Evolutionary conservation across 2,888 invertebrate species (phyloP), one percentile per base, ranked within the genome.

Genomic region (Eucera pruinosa): DNA sequence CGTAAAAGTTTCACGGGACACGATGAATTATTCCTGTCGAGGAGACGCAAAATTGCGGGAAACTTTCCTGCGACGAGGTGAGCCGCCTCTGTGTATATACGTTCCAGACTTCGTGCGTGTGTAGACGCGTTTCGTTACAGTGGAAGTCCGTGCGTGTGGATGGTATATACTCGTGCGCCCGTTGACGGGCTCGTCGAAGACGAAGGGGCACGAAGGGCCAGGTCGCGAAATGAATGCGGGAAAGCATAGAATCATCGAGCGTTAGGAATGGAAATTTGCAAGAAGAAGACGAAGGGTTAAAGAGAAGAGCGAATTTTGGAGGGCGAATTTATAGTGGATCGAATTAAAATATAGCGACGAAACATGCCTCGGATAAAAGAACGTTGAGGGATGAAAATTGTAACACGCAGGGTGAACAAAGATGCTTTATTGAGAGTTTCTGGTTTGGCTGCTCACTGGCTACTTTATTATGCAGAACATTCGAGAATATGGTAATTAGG

Each of bases 21-120:
- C 86, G 86, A 87, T 86, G 86, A 86, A 86, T 87, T 86, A 86
- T 86, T 86, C 87, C 78, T 67, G 76, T 70, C 83, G 68, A 73
- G 79, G 83, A 83, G 79, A 86, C 81, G 81, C 80, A 81, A 82
- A 86, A 84, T 81, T 83, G 85, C 83, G 80, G 85, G 79, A 86
- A 87, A 87, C 77, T 87, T 85, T 87, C 76, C 68, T 66, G 48
- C 60, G 66, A 23, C 77, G 81, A 83, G 66, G 73, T 71, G 73
- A 58, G 47, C 52, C 81, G 52, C 25, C 25, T 54, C 36, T 47
- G 36, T 70, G 64, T 80, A 45, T n/a, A n/a, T 57, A 79, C 52
- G 48, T 54, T 13, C 20, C 54, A 54, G 54, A 54, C 54, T 5
- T 20, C 5, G 48, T 18, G 36, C 25, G 48, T 48, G 33, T 39